Evolutionary conservation across 2,797 vertebrate genomes (phyloP).

Genomic region (Coranthus polyacanthus): DNA sequence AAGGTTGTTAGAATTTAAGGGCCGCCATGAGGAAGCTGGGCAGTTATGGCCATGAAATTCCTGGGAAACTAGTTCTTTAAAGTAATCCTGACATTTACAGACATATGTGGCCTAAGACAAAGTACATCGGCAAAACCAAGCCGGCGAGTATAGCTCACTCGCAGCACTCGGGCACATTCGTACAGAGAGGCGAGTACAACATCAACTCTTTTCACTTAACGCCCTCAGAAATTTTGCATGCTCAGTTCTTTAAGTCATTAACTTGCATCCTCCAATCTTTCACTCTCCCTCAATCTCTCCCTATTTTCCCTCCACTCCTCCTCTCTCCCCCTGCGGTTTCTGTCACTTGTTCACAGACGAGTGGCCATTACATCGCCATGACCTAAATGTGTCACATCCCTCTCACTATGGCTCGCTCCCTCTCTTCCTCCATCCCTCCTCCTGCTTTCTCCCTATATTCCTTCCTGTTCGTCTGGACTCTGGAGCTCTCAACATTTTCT

Average conservation of each 20-base stretch:
- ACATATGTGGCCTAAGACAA: slow-evolving; percentile 3
- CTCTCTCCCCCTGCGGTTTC: slow-evolving; percentile 78
- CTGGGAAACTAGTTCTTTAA: slow-evolving; percentile 19
- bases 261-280: slow-evolving; percentile 74
- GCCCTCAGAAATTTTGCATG: slow-evolving; percentile 39
- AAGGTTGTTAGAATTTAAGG: slow-evolving; percentile 52
- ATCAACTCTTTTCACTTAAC: slow-evolving; percentile 12
- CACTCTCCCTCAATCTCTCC: slow-evolving; percentile 55
- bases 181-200: slow-evolving; percentile 19
- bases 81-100: slow-evolving; percentile 18
- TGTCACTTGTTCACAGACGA: slow-evolving; percentile 88
- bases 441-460: slow-evolving; percentile 47
- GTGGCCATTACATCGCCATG: slow-evolving; percentile 86
- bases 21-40: slow-evolving; percentile 19
- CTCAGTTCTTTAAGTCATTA: slow-evolving; percentile 77
- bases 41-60: slow-evolving; percentile 50
- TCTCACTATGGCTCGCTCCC: slow-evolving; percentile 63
- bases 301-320: slow-evolving; percentile 48
- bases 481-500: slow-evolving; percentile 43
- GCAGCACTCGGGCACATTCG: slow-evolving; percentile 4
- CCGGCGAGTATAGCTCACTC: not conserved
- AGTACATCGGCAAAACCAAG: slow-evolving; percentile 4
- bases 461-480: slow-evolving; percentile 65
- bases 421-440: slow-evolving; percentile 49
- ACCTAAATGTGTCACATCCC: slow-evolving; percentile 88